phyloP scores from a whole-genome alignment of 2,113 vertebrate genomes.

The Catagonus wagneri region DNA sequence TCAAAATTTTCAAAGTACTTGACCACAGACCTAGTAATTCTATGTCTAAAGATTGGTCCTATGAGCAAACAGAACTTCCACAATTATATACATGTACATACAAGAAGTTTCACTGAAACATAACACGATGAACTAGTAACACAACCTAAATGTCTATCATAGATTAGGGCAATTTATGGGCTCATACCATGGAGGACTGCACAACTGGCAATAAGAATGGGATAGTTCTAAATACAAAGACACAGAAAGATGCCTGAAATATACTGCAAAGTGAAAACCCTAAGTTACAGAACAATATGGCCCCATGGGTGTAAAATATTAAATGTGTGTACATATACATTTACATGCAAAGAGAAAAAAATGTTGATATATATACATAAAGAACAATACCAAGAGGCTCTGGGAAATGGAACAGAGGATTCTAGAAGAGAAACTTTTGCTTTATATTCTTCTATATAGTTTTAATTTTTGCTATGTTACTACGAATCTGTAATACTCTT shows the following conservation, averaged over 20 bases:
- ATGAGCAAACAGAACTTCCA: not conserved
- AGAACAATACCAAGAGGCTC: not conserved
- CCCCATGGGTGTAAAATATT: not conserved
- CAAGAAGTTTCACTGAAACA: not conserved
- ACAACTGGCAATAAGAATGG: not conserved
- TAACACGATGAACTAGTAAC: not conserved
- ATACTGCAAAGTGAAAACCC: not conserved
- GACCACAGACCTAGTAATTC: not conserved
- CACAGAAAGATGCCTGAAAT: not conserved
- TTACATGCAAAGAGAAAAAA: not conserved
- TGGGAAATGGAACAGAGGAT: not conserved
- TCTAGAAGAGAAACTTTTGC: not conserved
- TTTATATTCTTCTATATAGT: not conserved
- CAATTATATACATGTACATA: not conserved
- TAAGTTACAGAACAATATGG: not conserved
- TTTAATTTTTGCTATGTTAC: constrained; percentile 30
- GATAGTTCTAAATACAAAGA: not conserved
- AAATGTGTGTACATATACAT: not conserved
- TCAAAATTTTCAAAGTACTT: constrained; percentile 24
- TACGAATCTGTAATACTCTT: not conserved
- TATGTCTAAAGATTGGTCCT: not conserved
- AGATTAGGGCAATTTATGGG: not conserved
- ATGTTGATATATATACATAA: not conserved
- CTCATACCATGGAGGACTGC: not conserved
- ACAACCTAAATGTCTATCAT: not conserved